Evolutionary conservation across 1,140 invertebrate species (phyloP).

Genomic region (Cotesia chilonis): DNA sequence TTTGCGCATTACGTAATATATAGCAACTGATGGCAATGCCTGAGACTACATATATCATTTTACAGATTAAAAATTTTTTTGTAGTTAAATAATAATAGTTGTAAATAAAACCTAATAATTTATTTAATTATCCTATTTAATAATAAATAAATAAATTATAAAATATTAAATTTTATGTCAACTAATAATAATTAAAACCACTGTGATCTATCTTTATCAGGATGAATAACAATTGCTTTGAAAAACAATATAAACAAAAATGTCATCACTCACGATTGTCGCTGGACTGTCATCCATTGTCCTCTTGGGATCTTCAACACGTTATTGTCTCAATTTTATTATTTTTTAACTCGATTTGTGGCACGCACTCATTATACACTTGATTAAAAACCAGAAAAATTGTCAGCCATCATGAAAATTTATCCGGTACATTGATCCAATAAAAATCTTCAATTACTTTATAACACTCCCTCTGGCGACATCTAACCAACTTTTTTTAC

Average conservation of each 20-base stretch:
- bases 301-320: conserved; percentile 20
- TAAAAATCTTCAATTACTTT: conserved; percentile 1
- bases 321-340: conserved; percentile 10
- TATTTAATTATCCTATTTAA: background rate
- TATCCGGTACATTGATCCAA: conserved; percentile 30
- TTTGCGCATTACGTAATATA: conserved; percentile 26
- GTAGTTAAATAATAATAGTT: background rate
- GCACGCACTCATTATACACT: conserved; percentile 16
- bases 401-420: conserved; percentile 35
- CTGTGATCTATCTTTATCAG: no score
- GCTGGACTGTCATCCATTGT: conserved; percentile 43
- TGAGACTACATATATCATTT: background rate
- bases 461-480: conserved; percentile 1
- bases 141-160: no score
- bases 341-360: conserved; percentile 2
- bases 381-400: conserved; percentile 24
- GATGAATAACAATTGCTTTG: background rate
- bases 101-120: no score
- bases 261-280: conserved; percentile 49
- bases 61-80: background rate
- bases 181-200: no score
- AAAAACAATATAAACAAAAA: conserved; percentile 34
- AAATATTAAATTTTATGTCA: no score
- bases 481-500: background rate
- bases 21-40: background rate